Conservation (phyloP, 64 coral and sea anemone species). For the Montipora cactus region DNA sequence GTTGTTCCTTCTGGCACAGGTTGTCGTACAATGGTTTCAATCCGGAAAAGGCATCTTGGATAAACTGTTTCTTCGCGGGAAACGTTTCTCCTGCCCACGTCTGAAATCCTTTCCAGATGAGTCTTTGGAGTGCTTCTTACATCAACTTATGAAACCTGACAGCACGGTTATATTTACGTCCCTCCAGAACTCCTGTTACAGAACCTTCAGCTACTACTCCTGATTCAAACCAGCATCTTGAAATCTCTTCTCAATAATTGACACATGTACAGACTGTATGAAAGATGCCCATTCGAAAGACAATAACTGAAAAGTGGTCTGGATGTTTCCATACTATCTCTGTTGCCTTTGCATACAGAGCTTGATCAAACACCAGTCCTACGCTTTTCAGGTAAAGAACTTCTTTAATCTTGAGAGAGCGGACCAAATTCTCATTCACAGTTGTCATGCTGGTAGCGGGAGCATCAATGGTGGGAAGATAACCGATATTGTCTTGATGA, state of each 20-base stretch:
- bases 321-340: constrained; percentile 7
- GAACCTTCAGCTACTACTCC: constrained; percentile 71
- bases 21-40: constrained; percentile 31
- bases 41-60: constrained; percentile 1
- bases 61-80: neutral
- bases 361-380: neutral
- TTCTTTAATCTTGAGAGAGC: no score
- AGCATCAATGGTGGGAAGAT: neutral
- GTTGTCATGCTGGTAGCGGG: constrained; percentile 4
- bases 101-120: constrained; percentile 51
- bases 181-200: constrained; percentile 48
- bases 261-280: constrained; percentile 34
- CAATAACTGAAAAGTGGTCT: neutral
- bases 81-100: constrained; percentile 43
- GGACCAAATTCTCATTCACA: constrained; percentile 5
- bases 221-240: constrained; percentile 71
- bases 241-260: constrained; percentile 75
- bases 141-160: constrained; percentile 68
- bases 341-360: no score
- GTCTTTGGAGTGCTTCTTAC: neutral
- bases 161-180: constrained; percentile 62
- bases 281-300: neutral
- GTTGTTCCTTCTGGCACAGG: constrained; percentile 21
- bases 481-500: constrained; percentile 5
- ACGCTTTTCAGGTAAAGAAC: constrained; percentile 12